Evolutionary conservation across 2,888 invertebrate species (phyloP).

Genomic region (Dichetophora obliterata): DNA sequence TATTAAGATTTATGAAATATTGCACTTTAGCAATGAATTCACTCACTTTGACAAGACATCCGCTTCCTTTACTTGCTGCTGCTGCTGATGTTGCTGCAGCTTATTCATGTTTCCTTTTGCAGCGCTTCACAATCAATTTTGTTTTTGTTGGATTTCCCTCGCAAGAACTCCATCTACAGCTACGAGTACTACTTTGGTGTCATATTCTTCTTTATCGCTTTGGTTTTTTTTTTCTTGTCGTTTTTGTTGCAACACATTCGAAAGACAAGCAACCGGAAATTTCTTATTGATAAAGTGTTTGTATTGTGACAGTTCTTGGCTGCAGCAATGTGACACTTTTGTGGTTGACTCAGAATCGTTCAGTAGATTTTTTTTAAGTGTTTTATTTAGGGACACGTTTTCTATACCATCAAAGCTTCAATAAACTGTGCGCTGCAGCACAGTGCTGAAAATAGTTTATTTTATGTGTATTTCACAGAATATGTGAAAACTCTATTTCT

Average conservation of each 20-base stretch:
- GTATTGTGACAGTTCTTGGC: slow-evolving; percentile 15
- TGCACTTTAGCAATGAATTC: neutral
- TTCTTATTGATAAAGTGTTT: slow-evolving; percentile 27
- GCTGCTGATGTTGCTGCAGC: slow-evolving; percentile 1
- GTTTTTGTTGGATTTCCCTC: neutral
- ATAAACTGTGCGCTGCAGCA: neutral
- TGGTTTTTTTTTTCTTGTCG: neutral
- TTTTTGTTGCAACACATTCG: neutral
- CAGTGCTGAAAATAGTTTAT: neutral
- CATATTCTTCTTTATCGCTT: neutral
- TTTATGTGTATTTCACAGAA: too few relatives aligned
- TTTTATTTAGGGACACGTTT: neutral
- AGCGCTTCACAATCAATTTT: neutral
- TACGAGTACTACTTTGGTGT: neutral
- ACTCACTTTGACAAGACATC: slow-evolving; percentile 11
- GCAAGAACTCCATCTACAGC: neutral
- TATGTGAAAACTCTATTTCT: too few relatives aligned
- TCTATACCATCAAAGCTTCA: too few relatives aligned
- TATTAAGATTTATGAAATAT: neutral
- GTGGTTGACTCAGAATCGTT: neutral
- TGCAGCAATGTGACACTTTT: slow-evolving; percentile 12
- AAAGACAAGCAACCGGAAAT: slow-evolving; percentile 24
- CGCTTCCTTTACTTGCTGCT: neutral
- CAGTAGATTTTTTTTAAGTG: neutral
- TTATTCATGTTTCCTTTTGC: neutral